Evolutionary conservation across 2,797 vertebrate species (phyloP), one percentile per base, ranked within the genome.

Genomic region (Picus viridis): DNA sequence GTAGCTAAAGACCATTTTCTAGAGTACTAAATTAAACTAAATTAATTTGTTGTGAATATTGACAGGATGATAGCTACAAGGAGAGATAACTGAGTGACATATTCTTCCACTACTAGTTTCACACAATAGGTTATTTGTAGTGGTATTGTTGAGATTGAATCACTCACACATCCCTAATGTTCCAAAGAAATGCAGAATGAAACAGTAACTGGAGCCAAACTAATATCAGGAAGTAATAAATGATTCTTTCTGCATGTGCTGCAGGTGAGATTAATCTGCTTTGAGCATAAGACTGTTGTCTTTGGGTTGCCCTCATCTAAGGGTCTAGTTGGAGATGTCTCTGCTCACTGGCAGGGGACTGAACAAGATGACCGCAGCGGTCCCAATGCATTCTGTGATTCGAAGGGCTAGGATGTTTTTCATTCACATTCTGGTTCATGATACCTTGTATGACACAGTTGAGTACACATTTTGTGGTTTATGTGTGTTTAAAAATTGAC

Each of bases 1-100:
- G 98, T 99, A 97, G 98, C 54, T 71, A 59, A 89, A 58, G 34
- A 26, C 32, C 19, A 3, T 72, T 88, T 80, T 64, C 32, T 91
- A 53, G 22, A 76, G 6, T 64, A 32, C 36, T 72, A 69, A 32
- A 63, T 83, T 10, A 59, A 80, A 76, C 63, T 27, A 23, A 39
- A 9, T 54, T 56, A 10, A 16, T 76, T 69, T 87, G 16, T n/a
- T 72, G 57, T 49, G 54, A 64, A 76, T 64, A 59, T 32, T 59
- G 26, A 36, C 45, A 41, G 63, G 56, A 22, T 56, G 43, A 36
- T 62, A 57, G n/a, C 43, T 36, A 30, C 9, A 36, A 16, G 15
- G 54, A 54, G n/a, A 57, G 36, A 22, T 65, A n/a, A 83, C 59
- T 43, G 22, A 19, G n/a, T 80, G 64, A 39, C 18, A 22, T 29